These are phyloP conservation scores for Ecdyonurus torrentis DNA, from an alignment of 2,888 invertebrate genomes.

Conservation along the genomic window DNA sequence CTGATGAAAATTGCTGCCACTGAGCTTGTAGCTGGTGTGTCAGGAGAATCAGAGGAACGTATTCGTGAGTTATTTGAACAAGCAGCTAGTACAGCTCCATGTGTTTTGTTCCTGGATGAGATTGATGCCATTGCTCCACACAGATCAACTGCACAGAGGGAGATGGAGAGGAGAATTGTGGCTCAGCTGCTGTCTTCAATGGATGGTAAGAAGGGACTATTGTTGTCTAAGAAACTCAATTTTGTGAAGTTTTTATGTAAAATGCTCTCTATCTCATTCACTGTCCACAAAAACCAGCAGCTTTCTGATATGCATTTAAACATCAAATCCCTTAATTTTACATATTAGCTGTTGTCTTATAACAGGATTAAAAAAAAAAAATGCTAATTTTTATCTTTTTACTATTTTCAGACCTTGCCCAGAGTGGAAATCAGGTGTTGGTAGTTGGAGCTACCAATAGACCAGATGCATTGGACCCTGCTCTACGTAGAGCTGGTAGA, in stretches of 20 bases:
- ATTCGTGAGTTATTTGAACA: constrained; percentile 82
- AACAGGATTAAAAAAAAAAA: too few relatives aligned
- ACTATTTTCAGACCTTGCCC: constrained; percentile 27
- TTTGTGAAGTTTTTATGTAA: too few relatives aligned
- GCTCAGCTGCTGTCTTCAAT: constrained; percentile 79
- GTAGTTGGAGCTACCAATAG: constrained; percentile 94
- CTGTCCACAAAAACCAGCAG: too few relatives aligned
- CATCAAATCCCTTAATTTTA: constrained; percentile 1
- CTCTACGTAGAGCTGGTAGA: constrained; percentile 76
- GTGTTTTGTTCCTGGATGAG: constrained; percentile 88
- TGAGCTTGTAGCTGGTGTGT: constrained; percentile 84
- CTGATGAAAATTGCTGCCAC: constrained; percentile 79
- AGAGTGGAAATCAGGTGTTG: constrained; percentile 44
- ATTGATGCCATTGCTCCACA: constrained; percentile 92
- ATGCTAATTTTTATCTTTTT: too few relatives aligned
- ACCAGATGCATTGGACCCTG: constrained; percentile 83
- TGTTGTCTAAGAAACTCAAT: too few relatives aligned
- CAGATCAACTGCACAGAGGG: constrained; percentile 74
- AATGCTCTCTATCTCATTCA: too few relatives aligned
- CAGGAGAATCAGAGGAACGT: constrained; percentile 89
- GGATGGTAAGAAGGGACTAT: constrained; percentile 59
- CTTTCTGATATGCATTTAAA: too few relatives aligned
- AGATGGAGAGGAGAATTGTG: constrained; percentile 93
- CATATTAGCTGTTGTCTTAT: too few relatives aligned
- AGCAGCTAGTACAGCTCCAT: constrained; percentile 56